Conservation (phyloP, 2,113 vertebrate species). For the Clupea harengus region DNA sequence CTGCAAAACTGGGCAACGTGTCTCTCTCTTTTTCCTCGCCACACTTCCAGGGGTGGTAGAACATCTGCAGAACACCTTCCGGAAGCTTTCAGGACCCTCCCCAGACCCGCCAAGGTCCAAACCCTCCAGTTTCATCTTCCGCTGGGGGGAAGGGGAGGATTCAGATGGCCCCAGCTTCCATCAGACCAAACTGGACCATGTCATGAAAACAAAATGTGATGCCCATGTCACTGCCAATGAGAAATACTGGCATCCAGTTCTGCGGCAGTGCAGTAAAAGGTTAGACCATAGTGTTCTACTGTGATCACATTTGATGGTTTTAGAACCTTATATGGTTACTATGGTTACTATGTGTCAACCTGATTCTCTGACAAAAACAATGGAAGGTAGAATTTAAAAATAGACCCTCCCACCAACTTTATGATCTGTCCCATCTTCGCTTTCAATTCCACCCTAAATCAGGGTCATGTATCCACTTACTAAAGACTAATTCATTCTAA, state of each 20-base stretch:
- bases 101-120: slow-evolving; percentile 36
- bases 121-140: slow-evolving; percentile 82
- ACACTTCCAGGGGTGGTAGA: slow-evolving; percentile 72
- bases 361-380: not conserved
- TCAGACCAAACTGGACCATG: slow-evolving; percentile 68
- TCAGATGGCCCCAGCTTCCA: slow-evolving; percentile 75
- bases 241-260: slow-evolving; percentile 81
- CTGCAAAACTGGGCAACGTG: not conserved
- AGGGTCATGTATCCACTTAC: not conserved
- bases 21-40: too few species aligned
- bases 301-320: not conserved
- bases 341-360: not conserved
- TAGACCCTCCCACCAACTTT: too few species aligned
- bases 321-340: not conserved
- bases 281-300: slow-evolving; percentile 49
- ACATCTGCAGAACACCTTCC: slow-evolving; percentile 78
- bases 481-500: too few species aligned
- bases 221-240: slow-evolving; percentile 55
- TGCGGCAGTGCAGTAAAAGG: slow-evolving; percentile 63
- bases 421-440: not conserved
- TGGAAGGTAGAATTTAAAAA: not conserved
- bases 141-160: slow-evolving; percentile 70
- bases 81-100: slow-evolving; percentile 62
- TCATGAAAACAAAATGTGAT: slow-evolving; percentile 60
- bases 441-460: not conserved